Conservation (phyloP, 2,797 vertebrate genomes). For the Eptatretus atami region DNA sequence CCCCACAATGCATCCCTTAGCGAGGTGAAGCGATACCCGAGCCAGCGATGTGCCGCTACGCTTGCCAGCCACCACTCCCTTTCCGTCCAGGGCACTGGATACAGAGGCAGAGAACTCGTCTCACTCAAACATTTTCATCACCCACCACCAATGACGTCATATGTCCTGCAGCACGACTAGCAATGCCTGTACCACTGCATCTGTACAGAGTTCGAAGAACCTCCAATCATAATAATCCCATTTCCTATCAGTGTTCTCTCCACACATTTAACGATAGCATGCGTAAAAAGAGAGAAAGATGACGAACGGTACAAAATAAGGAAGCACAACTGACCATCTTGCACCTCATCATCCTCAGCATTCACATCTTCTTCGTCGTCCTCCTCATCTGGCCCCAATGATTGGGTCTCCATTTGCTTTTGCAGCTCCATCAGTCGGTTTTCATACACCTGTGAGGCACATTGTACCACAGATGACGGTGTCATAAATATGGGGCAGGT, state of each 20-base stretch:
- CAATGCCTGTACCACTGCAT: too few species aligned
- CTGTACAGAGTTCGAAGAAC: too few species aligned
- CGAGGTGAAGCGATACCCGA: constrained; percentile 88
- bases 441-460: background rate
- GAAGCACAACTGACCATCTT: background rate
- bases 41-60: constrained; percentile 83
- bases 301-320: background rate
- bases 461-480: too few species aligned
- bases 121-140: too few species aligned
- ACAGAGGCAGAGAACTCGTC: too few species aligned
- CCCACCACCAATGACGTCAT: too few species aligned
- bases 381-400: background rate
- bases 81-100: too few species aligned
- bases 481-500: too few species aligned
- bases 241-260: too few species aligned
- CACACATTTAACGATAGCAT: background rate
- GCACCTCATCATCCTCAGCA: background rate
- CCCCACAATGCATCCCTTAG: constrained; percentile 77
- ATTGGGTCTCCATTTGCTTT: background rate
- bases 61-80: constrained; percentile 46
- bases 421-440: background rate
- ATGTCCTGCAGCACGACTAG: too few species aligned
- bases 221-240: too few species aligned
- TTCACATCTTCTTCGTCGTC: background rate
- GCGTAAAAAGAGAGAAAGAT: background rate